These are phyloP conservation scores for Lepetodrilus schrolli DNA, from an alignment of 2,888 invertebrate species.

Conservation along the genomic window DNA sequence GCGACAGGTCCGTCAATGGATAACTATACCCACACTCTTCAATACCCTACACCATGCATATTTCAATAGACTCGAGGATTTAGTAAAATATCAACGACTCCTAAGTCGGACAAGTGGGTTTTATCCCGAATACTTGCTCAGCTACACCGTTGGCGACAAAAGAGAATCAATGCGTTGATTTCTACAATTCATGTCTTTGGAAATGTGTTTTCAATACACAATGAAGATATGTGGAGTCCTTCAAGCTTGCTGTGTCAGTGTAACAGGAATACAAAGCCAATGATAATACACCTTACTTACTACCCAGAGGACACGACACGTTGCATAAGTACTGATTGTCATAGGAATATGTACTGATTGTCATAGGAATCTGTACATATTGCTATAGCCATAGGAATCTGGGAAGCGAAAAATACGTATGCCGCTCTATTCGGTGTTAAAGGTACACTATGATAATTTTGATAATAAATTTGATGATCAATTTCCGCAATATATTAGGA, in stretches of 20 bases:
- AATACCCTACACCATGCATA: background rate
- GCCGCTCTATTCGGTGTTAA: too few species aligned
- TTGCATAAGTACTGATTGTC: background rate
- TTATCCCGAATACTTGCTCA: background rate
- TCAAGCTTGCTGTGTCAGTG: background rate
- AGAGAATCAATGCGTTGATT: background rate
- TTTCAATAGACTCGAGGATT: background rate
- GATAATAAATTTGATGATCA: too few species aligned
- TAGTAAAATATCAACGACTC: conserved; percentile 22
- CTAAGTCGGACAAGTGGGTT: conserved; percentile 14
- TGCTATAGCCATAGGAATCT: too few species aligned
- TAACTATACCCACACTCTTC: background rate
- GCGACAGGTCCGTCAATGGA: background rate
- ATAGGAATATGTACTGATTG: too few species aligned
- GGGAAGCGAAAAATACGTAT: too few species aligned
- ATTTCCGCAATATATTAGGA: too few species aligned
- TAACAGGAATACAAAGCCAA: background rate
- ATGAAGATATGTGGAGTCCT: background rate
- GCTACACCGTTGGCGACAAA: background rate
- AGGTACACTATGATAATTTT: too few species aligned
- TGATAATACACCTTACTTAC: conserved; percentile 1
- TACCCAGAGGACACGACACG: background rate
- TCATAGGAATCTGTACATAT: too few species aligned
- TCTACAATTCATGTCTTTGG: background rate
- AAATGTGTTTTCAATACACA: background rate